A percentile compares a stretch with the other conserved stretches of the same genome.
These are phyloP conservation scores for Volucella inflata DNA, from an alignment of 2,888 invertebrate species.

Conservation along the genomic window DNA sequence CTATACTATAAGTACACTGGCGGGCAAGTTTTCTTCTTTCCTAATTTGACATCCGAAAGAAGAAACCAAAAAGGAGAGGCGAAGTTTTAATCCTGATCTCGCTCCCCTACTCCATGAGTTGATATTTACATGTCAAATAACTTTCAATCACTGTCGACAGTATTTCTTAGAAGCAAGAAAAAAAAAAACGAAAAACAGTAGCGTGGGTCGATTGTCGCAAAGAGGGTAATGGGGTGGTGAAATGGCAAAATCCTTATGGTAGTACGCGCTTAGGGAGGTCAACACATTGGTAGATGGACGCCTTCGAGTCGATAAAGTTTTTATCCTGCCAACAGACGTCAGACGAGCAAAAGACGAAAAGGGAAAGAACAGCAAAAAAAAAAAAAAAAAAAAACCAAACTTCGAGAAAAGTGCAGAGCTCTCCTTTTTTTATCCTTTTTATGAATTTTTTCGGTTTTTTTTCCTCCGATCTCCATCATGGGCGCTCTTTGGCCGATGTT, in stretches of 20 bases:
- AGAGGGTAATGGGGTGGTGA: neutral
- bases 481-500: constrained; percentile 78
- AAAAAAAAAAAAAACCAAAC: constrained; percentile 22
- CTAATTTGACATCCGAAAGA: constrained; percentile 62
- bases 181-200: too few relatives aligned
- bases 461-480: constrained; percentile 10
- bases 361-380: constrained; percentile 8
- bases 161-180: constrained; percentile 50
- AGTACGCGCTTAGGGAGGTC: constrained; percentile 20
- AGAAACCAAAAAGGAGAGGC: neutral
- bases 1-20: constrained; percentile 35
- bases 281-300: constrained; percentile 52
- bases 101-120: constrained; percentile 52
- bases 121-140: constrained; percentile 76
- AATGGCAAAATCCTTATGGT: constrained; percentile 16
- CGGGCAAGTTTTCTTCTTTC: constrained; percentile 39
- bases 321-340: constrained; percentile 32
- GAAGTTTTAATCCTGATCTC: constrained; percentile 70
- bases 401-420: constrained; percentile 62
- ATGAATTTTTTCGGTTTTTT: constrained; percentile 35
- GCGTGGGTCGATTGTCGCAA: too few relatives aligned
- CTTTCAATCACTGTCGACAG: constrained; percentile 76
- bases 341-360: neutral
- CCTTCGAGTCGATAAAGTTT: constrained; percentile 73
- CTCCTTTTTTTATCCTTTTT: constrained; percentile 68